Conservation (phyloP, 2,888 invertebrate genomes). For the Lepidonotus clava region DNA sequence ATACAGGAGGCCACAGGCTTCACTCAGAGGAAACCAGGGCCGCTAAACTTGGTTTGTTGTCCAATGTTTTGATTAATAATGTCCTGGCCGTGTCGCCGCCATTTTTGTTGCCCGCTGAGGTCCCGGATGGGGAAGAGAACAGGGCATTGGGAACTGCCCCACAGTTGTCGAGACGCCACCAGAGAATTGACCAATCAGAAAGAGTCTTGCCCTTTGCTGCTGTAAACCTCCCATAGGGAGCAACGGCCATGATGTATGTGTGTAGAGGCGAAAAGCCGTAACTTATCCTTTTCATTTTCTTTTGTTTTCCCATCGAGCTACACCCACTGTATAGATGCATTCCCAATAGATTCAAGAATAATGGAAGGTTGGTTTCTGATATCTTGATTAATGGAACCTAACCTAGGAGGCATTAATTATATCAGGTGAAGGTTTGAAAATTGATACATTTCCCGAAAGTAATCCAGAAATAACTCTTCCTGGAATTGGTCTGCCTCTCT, state of each 20-base stretch:
- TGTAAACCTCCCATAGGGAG: background rate
- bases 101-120: background rate
- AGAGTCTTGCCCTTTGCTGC: background rate
- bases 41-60: background rate
- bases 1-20: too few species aligned
- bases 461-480: too few species aligned
- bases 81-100: background rate
- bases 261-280: background rate
- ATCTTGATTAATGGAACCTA: too few species aligned
- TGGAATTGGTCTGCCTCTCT: too few species aligned
- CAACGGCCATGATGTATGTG: background rate
- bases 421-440: too few species aligned
- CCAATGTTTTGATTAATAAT: background rate
- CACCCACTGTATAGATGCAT: background rate
- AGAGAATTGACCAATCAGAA: constrained; percentile 19
- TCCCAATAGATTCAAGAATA: too few species aligned
- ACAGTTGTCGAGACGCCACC: background rate
- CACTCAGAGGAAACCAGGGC: background rate
- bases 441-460: too few species aligned
- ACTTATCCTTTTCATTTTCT: background rate
- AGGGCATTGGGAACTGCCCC: background rate
- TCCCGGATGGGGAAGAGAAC: background rate
- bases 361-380: too few species aligned
- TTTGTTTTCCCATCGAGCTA: background rate
- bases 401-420: too few species aligned